Evolutionary conservation across 2,888 invertebrate species (phyloP).

Genomic region (Caenorhabditis sinica): DNA sequence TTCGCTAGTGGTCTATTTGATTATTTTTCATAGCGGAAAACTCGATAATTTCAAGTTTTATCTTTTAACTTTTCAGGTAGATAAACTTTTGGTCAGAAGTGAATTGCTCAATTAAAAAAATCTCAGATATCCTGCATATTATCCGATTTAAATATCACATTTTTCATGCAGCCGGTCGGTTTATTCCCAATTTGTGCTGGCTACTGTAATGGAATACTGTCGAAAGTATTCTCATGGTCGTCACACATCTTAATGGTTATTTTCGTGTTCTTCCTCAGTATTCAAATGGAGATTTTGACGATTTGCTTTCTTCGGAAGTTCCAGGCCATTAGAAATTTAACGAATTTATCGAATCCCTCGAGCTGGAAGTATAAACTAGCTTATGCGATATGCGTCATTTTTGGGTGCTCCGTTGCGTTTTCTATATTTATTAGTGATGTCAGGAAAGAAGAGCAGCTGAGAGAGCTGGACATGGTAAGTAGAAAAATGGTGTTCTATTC

Average conservation of each 20-base stretch:
- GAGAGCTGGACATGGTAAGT: neutral
- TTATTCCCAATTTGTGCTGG: slow-evolving; percentile 45
- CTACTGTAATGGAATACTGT: slow-evolving; percentile 22
- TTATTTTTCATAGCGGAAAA: slow-evolving; percentile 1
- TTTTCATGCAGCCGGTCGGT: slow-evolving; percentile 35
- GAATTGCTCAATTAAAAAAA: neutral
- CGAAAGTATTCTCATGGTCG: neutral
- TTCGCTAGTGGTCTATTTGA: slow-evolving; percentile 8
- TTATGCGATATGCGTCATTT: neutral
- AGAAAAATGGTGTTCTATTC: neutral
- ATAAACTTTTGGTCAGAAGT: neutral
- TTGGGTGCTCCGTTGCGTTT: neutral
- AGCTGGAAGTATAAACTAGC: neutral
- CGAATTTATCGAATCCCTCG: neutral
- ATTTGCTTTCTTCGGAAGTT: slow-evolving; percentile 42
- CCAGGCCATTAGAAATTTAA: neutral
- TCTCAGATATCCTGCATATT: slow-evolving; percentile 19
- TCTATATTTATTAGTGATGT: neutral
- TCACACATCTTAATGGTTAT: slow-evolving; percentile 35
- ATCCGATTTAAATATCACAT: slow-evolving; percentile 11
- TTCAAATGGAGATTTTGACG: slow-evolving; percentile 31
- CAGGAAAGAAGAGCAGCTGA: slow-evolving; percentile 2
- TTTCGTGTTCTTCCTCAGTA: neutral
- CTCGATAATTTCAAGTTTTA: slow-evolving; percentile 25
- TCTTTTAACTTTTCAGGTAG: slow-evolving; percentile 22